Base-by-base conservation (phyloP, 2,113 vertebrate species). In the Equus przewalskii region DNA sequence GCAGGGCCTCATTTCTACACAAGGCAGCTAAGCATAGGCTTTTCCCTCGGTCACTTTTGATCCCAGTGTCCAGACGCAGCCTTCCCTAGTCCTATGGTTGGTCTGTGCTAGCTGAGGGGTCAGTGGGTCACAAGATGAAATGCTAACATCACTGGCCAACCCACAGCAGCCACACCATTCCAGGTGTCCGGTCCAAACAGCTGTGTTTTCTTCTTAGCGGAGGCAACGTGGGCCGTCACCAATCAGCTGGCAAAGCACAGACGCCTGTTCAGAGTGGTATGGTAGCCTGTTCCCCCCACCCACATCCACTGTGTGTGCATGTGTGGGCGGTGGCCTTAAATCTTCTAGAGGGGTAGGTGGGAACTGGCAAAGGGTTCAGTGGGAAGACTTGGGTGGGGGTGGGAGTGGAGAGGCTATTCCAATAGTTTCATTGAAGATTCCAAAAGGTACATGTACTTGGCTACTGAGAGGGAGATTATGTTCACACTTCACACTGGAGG, bases 181-280 rank as follows among this genome's bases (percentile, higher is more conserved):
- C 41, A 89, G 8, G 11, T 8, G 21, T 49, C 65, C 67, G 41
- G 51, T 96, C 26, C 93, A 33, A 85, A 82, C 60, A 96, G 89
- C 94, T 97, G 76, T 73, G 96, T 93, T 96, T 85, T 88, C 46
- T 89, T 97, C 89, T 82, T 82, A 96, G 84, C 58, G 91, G 87
- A 97, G 73, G 86, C 64, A 96, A 81, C 3, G 44, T 0, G 7
- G 94, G 30, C 54, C 2, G 2, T 62, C 81, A 76, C 78, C 87
- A 88, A 56, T 81, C 94, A 93, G 69, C 67, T 75, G 95, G 86
- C 80, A 75, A 3, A 67, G 41, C 41, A 8, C 19, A 80, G 80
- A 78, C 9, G 12, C 70, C 56, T 60, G 16, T 60, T 95, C 72
- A 92, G 83, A 69, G 41, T 36, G 62, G 69, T n/a, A 65, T 56